Conservation (phyloP, 2,888 invertebrate genomes). For the Cephus sareptanus region DNA sequence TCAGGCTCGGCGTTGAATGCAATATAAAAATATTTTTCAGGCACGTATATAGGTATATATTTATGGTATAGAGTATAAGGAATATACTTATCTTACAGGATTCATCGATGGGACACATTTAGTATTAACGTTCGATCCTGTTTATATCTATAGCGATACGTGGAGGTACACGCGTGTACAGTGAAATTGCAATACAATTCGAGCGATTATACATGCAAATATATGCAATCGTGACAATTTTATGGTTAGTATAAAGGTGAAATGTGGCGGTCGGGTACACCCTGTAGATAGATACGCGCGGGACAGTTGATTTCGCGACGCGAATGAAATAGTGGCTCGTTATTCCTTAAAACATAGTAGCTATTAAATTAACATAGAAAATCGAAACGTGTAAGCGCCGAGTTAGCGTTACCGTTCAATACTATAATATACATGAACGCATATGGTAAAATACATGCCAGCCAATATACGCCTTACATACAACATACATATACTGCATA, state of each 20-base stretch:
- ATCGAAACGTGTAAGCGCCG: constrained; percentile 18
- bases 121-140: background rate
- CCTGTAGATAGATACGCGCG: background rate
- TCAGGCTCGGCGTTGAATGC: background rate
- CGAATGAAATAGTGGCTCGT: constrained; percentile 8
- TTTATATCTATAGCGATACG: background rate
- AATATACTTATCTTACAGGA: background rate
- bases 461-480: background rate
- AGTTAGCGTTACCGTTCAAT: background rate
- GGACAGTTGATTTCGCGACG: background rate
- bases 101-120: background rate
- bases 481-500: too few species aligned
- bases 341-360: constrained; percentile 33
- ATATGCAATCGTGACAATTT: background rate
- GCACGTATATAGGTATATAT: background rate
- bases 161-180: background rate
- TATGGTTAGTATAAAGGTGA: background rate
- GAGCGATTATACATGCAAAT: background rate
- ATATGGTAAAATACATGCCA: background rate
- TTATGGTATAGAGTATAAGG: background rate
- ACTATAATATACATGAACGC: background rate
- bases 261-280: background rate
- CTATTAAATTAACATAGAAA: constrained; percentile 35
- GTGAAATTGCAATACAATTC: background rate
- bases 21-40: background rate